phyloP scores from a whole-genome alignment of 2,113 vertebrate genomes.

The Peucedramus taeniatus region DNA sequence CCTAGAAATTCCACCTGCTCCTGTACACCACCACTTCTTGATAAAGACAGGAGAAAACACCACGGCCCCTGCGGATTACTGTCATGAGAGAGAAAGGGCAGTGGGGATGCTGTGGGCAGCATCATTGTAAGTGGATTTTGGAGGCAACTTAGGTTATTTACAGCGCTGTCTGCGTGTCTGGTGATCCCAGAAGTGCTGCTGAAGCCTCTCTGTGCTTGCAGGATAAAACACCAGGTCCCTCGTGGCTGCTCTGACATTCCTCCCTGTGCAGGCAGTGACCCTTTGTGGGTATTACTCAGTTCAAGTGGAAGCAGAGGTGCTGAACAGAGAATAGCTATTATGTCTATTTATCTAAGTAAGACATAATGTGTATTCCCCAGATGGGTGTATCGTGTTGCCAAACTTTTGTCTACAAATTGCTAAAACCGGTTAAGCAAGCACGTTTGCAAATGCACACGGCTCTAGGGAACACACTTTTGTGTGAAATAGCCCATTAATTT shows the following conservation, averaged over 20 bases:
- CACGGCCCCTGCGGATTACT: neutral
- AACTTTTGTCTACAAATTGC: slow-evolving; percentile 23
- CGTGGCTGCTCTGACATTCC: neutral
- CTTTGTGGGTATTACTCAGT: neutral
- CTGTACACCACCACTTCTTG: neutral
- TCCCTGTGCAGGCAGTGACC: neutral
- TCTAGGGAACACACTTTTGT: neutral
- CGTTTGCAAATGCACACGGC: neutral
- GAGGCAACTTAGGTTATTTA: neutral
- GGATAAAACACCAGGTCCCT: accelerated
- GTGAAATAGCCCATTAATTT: slow-evolving; percentile 52
- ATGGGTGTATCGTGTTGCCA: neutral
- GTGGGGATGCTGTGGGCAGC: neutral
- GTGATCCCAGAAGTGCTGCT: neutral
- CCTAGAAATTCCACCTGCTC: accelerated
- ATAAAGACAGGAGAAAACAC: neutral
- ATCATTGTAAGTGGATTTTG: neutral
- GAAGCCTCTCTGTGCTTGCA: neutral
- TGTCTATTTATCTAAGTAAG: neutral
- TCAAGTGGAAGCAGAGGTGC: neutral
- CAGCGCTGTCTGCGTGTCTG: neutral
- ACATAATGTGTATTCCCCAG: neutral
- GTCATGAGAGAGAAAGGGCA: neutral
- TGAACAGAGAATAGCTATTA: neutral
- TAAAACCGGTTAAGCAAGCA: neutral